Evolutionary conservation across 1,140 invertebrate genomes (phyloP).

Genomic region (Phenacoccus solenopsis): DNA sequence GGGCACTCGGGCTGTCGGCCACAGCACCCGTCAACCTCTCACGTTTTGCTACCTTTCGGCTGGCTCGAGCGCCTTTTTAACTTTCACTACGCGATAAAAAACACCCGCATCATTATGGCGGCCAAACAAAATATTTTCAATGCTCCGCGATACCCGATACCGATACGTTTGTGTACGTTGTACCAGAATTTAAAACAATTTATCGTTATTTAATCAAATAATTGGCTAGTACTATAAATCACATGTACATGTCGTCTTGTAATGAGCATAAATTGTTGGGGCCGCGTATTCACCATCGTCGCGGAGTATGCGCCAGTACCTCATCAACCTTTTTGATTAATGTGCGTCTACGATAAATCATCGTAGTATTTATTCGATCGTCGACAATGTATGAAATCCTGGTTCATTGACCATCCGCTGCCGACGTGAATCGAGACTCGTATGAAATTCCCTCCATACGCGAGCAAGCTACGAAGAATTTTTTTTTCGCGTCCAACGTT

Average conservation of each 20-base stretch:
- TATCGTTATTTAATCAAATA: constrained; percentile 3
- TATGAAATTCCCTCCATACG: background rate
- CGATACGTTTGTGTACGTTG: background rate
- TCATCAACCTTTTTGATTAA: background rate
- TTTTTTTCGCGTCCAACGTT: too few relatives aligned
- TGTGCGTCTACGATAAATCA: background rate
- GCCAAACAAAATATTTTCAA: background rate
- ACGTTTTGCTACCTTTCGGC: background rate
- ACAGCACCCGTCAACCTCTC: background rate
- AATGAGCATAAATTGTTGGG: background rate
- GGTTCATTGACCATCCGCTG: background rate
- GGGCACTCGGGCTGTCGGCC: too few relatives aligned
- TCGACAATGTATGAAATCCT: background rate
- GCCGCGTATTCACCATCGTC: background rate
- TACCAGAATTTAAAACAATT: background rate
- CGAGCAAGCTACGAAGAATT: background rate
- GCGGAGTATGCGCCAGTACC: background rate
- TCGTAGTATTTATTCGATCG: background rate
- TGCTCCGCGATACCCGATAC: background rate
- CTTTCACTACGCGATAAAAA: background rate
- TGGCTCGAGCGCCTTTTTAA: too few relatives aligned
- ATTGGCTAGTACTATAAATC: background rate
- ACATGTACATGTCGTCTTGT: background rate
- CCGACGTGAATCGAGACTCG: background rate
- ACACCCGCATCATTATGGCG: background rate